Conservation (phyloP, 2,888 invertebrate species). For the Mimas tiliae region DNA sequence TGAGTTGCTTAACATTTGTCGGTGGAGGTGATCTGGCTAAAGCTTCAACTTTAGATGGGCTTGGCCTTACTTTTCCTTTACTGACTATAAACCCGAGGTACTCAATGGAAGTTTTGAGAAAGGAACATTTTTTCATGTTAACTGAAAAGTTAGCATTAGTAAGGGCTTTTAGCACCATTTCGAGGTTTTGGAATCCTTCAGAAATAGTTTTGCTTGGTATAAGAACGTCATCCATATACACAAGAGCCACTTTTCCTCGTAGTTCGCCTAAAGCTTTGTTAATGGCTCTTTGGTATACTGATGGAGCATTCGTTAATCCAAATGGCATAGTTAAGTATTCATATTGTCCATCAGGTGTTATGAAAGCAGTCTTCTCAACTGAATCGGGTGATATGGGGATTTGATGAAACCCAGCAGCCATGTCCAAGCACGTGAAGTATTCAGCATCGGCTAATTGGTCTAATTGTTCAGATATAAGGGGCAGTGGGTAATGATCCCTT, state of each 20-base stretch:
- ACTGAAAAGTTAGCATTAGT: conserved; percentile 42
- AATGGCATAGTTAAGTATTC: conserved; percentile 43
- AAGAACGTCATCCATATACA: not conserved
- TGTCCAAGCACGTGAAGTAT: conserved; percentile 36
- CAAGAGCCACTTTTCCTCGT: not conserved
- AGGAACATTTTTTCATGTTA: conserved; percentile 40
- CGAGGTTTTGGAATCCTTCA: no score
- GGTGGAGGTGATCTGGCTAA: no score
- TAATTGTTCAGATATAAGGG: conserved; percentile 39
- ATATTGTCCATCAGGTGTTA: conserved; percentile 42
- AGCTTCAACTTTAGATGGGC: conserved; percentile 44
- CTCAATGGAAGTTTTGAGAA: conserved; percentile 42
- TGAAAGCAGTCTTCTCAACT: conserved; percentile 42
- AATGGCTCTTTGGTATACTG: conserved; percentile 42
- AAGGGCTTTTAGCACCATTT: not conserved
- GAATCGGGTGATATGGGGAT: conserved; percentile 40
- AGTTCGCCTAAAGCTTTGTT: conserved; percentile 26
- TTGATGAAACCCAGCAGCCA: conserved; percentile 42
- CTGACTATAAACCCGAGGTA: conserved; percentile 42
- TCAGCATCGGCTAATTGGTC: conserved; percentile 37
- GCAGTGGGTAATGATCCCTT: conserved; percentile 38
- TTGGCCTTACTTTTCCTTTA: conserved; percentile 43
- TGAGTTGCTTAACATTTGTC: conserved; percentile 38
- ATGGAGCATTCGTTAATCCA: conserved; percentile 42
- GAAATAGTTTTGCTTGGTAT: not conserved